Conservation (phyloP, 2,888 invertebrate species). For the Hydrotaea cyrtoneurina region DNA sequence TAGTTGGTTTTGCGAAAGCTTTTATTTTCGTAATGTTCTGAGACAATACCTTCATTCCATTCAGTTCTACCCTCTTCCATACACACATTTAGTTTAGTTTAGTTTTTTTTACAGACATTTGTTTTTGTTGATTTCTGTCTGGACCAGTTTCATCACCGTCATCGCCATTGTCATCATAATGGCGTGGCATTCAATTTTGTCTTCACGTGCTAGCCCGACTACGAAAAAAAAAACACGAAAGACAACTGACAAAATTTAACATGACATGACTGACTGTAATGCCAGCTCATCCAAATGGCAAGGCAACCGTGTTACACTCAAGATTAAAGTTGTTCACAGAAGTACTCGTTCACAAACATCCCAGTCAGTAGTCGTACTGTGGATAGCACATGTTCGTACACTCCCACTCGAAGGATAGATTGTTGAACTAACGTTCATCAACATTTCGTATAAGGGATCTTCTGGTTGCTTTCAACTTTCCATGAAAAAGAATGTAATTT, state of each 20-base stretch:
- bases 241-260: not conserved
- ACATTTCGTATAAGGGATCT: not conserved
- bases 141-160: slow-evolving; percentile 50
- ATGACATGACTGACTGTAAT: not conserved
- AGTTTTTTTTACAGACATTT: not conserved
- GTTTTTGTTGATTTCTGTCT: slow-evolving; percentile 49
- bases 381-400: not conserved
- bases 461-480: not conserved
- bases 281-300: not conserved
- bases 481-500: no score
- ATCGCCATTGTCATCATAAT: slow-evolving; percentile 12
- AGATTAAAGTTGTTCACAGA: not conserved
- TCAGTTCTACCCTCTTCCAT: not conserved
- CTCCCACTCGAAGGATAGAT: not conserved
- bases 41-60: not conserved
- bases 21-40: not conserved
- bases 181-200: slow-evolving; percentile 7
- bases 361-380: not conserved
- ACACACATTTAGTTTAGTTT: not conserved
- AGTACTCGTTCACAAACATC: not conserved
- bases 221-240: not conserved
- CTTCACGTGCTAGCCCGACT: slow-evolving; percentile 21
- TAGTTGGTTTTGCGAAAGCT: not conserved
- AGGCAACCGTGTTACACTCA: not conserved
- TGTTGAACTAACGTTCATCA: not conserved